These are phyloP conservation scores for Balaeniceps rex DNA, from an alignment of 2,113 vertebrate genomes.

Conservation along the genomic window DNA sequence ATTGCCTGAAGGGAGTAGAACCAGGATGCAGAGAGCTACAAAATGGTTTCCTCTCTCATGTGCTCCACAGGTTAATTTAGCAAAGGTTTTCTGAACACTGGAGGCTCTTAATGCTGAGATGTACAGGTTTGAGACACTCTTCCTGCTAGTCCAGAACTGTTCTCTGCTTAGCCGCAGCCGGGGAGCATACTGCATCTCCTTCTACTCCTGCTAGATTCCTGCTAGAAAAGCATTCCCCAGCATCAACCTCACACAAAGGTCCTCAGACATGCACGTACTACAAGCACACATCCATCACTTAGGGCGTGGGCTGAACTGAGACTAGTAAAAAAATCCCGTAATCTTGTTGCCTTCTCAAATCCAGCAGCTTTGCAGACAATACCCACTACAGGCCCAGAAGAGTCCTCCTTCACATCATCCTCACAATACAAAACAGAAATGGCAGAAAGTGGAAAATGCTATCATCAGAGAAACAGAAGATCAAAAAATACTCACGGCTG, in stretches of 20 bases:
- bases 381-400: fast-evolving
- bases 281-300: not conserved
- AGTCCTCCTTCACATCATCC: not conserved
- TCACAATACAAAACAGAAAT: not conserved
- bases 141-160: not conserved
- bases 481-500: constrained; percentile 79
- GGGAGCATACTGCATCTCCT: not conserved
- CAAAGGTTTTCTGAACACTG: not conserved
- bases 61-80: not conserved
- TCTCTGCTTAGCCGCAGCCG: not conserved
- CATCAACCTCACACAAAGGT: not conserved
- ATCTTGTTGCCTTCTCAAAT: not conserved
- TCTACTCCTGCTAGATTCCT: not conserved
- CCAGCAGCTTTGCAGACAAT: not conserved
- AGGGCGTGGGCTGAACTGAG: not conserved
- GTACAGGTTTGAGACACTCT: not conserved
- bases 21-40: not conserved
- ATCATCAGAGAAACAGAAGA: not conserved
- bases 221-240: not conserved
- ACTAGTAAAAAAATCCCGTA: not conserved
- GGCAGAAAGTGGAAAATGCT: not conserved
- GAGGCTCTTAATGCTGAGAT: not conserved
- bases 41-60: not conserved
- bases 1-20: not conserved
- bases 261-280: not conserved